Percentiles rank a stretch among this genome's conserved stretches.
These are phyloP conservation scores for Pyrocoelia pectoralis DNA, from an alignment of 2,888 invertebrate genomes.

Conservation along the genomic window DNA sequence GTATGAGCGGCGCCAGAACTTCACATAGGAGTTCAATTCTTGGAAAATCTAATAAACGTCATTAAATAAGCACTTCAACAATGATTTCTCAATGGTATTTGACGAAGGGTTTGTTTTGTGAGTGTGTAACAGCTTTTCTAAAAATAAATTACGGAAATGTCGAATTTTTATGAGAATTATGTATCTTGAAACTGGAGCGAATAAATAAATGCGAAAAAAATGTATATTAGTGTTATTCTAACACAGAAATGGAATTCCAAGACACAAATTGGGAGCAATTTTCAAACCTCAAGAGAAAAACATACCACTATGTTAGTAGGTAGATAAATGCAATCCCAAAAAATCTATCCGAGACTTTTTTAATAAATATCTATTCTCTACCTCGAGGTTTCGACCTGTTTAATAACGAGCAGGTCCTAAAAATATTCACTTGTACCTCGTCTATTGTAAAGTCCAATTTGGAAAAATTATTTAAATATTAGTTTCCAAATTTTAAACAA, in stretches of 20 bases:
- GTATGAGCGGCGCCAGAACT: constrained; percentile 1
- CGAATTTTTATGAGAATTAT: not conserved
- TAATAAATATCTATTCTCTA: constrained; percentile 23
- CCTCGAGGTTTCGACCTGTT: constrained; percentile 19
- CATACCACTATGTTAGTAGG: constrained; percentile 18
- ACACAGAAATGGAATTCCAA: not conserved
- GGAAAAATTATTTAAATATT: not conserved
- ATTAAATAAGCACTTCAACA: not conserved
- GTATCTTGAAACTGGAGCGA: no score
- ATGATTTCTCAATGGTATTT: not conserved
- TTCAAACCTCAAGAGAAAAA: constrained; percentile 9
- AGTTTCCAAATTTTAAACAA: not conserved
- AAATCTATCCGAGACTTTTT: constrained; percentile 15
- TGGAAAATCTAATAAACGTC: constrained; percentile 3
- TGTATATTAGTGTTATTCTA: not conserved
- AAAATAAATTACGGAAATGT: not conserved
- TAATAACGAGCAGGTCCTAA: constrained; percentile 22
- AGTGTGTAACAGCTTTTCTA: not conserved
- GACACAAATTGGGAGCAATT: constrained; percentile 10
- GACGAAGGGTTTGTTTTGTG: not conserved
- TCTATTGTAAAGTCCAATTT: not conserved
- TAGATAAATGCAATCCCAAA: constrained; percentile 21
- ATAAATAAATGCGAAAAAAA: not conserved
- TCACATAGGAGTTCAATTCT: not conserved
- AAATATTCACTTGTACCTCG: not conserved